Percentiles rank a stretch among this genome's conserved stretches.
Evolutionary conservation across 2,888 invertebrate species (phyloP).

Genomic region (Nemotelus pantherinus): DNA sequence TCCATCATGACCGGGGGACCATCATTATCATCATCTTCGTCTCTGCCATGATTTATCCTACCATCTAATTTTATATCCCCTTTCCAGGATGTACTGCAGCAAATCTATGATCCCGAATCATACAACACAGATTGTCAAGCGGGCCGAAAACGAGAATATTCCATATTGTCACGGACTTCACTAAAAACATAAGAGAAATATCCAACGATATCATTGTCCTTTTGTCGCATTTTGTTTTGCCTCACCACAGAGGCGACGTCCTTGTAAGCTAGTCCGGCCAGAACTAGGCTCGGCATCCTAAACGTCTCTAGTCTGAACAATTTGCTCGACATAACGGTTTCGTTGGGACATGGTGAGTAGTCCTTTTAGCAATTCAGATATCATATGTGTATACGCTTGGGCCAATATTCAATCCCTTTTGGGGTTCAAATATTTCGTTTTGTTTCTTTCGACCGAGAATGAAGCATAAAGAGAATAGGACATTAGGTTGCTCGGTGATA

Average conservation of each 20-base stretch:
- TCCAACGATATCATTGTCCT: slow-evolving; percentile 11
- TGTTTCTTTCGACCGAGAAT: slow-evolving; percentile 3
- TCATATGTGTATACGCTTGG: neutral
- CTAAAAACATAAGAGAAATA: slow-evolving; percentile 14
- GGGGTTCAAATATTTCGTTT: slow-evolving; percentile 22
- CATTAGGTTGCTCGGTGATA: neutral
- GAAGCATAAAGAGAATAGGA: neutral
- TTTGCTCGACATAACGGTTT: slow-evolving; percentile 20
- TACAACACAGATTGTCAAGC: neutral
- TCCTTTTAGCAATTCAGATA: slow-evolving; percentile 25
- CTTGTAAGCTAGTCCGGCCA: neutral
- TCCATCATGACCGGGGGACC: slow-evolving; percentile 1
- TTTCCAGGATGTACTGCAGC: neutral
- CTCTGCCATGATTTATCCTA: neutral
- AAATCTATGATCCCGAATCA: neutral
- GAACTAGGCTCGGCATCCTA: slow-evolving; percentile 2
- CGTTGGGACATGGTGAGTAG: neutral
- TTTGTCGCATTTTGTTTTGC: neutral
- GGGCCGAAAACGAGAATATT: neutral
- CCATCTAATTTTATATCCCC: slow-evolving; percentile 16
- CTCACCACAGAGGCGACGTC: neutral
- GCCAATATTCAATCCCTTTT: slow-evolving; percentile 30
- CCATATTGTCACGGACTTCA: slow-evolving; percentile 10
- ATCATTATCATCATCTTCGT: neutral
- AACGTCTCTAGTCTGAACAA: slow-evolving; percentile 21